phyloP scores from a whole-genome alignment of 2,113 vertebrate genomes.

The Syngnathus scovelli region DNA sequence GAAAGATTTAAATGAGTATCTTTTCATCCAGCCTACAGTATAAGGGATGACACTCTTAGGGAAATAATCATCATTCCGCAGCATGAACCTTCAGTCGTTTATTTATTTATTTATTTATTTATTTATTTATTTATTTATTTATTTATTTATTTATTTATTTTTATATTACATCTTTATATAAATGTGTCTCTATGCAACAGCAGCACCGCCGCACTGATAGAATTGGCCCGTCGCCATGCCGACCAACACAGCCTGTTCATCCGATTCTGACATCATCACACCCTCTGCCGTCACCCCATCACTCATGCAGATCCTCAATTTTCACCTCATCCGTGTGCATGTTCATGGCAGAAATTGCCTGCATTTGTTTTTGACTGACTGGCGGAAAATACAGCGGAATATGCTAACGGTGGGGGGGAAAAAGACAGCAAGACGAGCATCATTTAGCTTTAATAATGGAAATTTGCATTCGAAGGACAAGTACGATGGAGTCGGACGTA shows the following conservation, averaged over 20 bases:
- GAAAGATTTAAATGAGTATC: not conserved
- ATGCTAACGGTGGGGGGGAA: not conserved
- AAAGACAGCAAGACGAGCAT: not conserved
- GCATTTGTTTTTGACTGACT: not conserved
- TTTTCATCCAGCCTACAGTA: not conserved
- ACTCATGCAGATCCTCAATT: not conserved
- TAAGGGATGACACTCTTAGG: not conserved
- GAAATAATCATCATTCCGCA: not conserved
- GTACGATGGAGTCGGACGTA: slow-evolving; percentile 24
- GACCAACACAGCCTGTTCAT: slow-evolving; percentile 44
- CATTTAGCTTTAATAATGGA: not conserved
- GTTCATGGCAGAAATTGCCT: not conserved
- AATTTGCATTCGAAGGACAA: not conserved
- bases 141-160: not conserved
- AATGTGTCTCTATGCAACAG: slow-evolving; percentile 59
- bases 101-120: not conserved
- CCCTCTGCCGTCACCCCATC: not conserved
- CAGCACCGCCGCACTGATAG: slow-evolving; percentile 59
- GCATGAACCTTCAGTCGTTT: slow-evolving; percentile 50
- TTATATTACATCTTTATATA: not conserved
- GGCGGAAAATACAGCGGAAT: not conserved
- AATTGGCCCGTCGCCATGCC: slow-evolving; percentile 60
- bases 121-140: no score
- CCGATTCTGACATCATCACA: not conserved
- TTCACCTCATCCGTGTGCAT: not conserved